Evolutionary conservation across 2,797 vertebrate genomes (phyloP).

Genomic region (Chromis chromis): DNA sequence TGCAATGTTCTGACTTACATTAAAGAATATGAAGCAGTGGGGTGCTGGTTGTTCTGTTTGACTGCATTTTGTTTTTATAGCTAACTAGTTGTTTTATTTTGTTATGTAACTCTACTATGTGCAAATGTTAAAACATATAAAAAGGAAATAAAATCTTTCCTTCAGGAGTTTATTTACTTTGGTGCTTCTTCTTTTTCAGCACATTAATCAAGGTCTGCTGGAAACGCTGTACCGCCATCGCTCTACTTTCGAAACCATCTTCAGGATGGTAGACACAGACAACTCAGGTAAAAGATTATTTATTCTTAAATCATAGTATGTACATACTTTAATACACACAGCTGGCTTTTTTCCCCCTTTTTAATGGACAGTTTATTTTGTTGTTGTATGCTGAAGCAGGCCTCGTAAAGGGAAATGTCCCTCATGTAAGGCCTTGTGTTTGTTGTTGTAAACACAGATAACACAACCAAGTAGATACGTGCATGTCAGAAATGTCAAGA

Average conservation of each 20-base stretch:
- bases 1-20: too few relatives aligned
- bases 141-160: neutral
- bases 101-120: neutral
- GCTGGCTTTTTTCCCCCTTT: neutral
- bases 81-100: neutral
- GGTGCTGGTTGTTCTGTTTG: too few relatives aligned
- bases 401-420: too few relatives aligned
- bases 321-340: too few relatives aligned
- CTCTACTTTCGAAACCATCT: constrained; percentile 95
- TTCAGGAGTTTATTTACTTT: neutral
- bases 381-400: too few relatives aligned
- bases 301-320: neutral
- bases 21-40: too few relatives aligned
- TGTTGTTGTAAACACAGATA: too few relatives aligned
- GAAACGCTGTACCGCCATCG: constrained; percentile 94
- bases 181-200: constrained; percentile 60
- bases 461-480: neutral
- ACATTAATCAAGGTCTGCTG: constrained; percentile 89
- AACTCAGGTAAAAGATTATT: constrained; percentile 88
- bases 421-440: neutral
- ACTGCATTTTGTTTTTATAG: neutral
- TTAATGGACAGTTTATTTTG: neutral
- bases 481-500: neutral
- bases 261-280: constrained; percentile 94
- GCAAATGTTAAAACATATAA: too few relatives aligned